A percentile compares a stretch with the other conserved stretches of the same genome.
Conservation (phyloP, 2,888 invertebrate species). For the Drosophila helvetica region DNA sequence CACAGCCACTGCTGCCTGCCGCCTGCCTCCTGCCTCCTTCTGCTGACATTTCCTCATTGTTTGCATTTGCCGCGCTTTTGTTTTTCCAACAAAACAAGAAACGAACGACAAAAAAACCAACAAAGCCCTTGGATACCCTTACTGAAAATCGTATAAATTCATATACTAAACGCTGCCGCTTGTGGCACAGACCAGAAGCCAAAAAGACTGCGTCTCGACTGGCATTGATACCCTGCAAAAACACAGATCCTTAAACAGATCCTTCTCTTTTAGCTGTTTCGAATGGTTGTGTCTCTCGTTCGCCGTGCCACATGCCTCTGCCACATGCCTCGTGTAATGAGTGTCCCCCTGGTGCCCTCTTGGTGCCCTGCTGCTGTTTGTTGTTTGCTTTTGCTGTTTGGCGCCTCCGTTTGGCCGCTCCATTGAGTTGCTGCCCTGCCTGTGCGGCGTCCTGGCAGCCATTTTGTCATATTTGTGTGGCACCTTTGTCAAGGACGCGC, state of each 20-base stretch:
- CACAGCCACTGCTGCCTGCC: conserved; percentile 54
- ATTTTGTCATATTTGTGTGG: conserved; percentile 54
- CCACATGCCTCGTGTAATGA: not conserved
- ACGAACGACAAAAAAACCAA: conserved; percentile 21
- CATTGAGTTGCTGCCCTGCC: conserved; percentile 49
- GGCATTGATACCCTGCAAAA: not conserved
- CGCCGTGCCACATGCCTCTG: not conserved
- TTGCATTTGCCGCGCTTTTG: conserved; percentile 73
- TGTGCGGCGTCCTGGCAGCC: conserved; percentile 30
- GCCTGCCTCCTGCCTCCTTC: conserved; percentile 34
- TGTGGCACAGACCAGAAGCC: not conserved
- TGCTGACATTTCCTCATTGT: conserved; percentile 76
- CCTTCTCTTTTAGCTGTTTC: too few relatives aligned
- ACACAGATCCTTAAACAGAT: not conserved
- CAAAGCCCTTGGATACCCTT: not conserved
- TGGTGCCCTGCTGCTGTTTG: conserved; percentile 12
- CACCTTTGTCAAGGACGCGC: conserved; percentile 72
- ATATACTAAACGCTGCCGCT: too few relatives aligned
- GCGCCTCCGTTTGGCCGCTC: conserved; percentile 10
- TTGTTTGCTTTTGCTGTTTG: conserved; percentile 17
- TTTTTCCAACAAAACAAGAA: conserved; percentile 22
- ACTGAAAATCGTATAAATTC: not conserved
- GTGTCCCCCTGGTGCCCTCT: not conserved
- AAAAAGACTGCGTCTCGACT: not conserved
- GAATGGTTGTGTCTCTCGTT: not conserved